phyloP scores from a whole-genome alignment of 2,797 vertebrate genomes.

The Mus caroli region DNA sequence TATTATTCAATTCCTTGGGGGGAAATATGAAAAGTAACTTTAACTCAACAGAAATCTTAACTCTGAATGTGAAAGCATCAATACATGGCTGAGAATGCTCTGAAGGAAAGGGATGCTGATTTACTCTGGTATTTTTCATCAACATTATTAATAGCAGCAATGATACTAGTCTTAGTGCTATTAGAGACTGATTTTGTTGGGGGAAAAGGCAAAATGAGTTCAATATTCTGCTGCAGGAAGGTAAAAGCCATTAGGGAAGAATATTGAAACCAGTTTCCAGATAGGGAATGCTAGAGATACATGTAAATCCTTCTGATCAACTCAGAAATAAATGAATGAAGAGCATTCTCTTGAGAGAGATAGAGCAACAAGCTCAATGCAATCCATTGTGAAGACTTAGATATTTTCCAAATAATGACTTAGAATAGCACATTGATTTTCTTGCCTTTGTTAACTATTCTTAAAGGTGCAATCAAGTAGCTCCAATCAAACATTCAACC shows the following conservation, averaged over 20 bases:
- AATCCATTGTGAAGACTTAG: constrained; percentile 24
- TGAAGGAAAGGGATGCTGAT: constrained; percentile 34
- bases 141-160: not conserved
- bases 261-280: not conserved
- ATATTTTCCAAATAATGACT: constrained; percentile 57
- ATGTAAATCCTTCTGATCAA: not conserved
- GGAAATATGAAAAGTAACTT: constrained; percentile 49
- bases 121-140: not conserved
- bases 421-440: constrained; percentile 53
- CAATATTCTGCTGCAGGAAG: not conserved
- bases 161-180: not conserved
- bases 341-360: constrained; percentile 8
- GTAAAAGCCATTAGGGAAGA: constrained; percentile 2
- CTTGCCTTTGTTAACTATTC: constrained; percentile 39
- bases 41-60: constrained; percentile 31
- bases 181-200: not conserved
- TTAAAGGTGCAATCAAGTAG: constrained; percentile 53
- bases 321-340: constrained; percentile 9
- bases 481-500: constrained; percentile 55
- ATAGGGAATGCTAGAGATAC: not conserved
- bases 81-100: not conserved
- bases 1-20: not conserved
- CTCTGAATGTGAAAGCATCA: constrained; percentile 36
- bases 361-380: not conserved
- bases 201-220: not conserved